Conservation (phyloP, 2,113 vertebrate species). For the Sinocyclocheilus grahami region DNA sequence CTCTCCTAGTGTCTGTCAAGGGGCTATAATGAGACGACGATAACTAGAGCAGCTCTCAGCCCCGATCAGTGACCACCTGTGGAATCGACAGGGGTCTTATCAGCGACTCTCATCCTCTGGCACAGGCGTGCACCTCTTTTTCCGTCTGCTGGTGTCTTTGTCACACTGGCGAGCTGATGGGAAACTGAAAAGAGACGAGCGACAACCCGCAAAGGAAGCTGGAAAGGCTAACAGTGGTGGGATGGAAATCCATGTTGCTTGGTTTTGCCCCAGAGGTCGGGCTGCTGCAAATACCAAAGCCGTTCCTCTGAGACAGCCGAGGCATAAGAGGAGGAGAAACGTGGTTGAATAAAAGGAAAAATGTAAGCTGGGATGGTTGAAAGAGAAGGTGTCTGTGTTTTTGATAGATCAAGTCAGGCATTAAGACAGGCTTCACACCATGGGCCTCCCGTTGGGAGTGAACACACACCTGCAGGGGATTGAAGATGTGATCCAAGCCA, state of each 20-base stretch:
- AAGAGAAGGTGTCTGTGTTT: background rate
- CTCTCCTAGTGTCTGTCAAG: background rate
- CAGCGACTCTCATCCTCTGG: background rate
- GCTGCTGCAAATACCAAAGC: background rate
- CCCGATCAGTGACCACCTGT: slow-evolving; percentile 30
- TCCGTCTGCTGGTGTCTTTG: background rate
- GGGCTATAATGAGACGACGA: slow-evolving; percentile 19
- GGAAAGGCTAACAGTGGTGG: slow-evolving; percentile 1
- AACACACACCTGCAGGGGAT: slow-evolving; percentile 7
- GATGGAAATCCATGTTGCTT: slow-evolving; percentile 5
- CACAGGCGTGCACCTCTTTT: background rate
- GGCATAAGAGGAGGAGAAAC: background rate
- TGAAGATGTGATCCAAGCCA: slow-evolving; percentile 6
- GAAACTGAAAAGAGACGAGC: background rate
- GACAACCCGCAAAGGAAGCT: background rate
- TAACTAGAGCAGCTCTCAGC: slow-evolving; percentile 6
- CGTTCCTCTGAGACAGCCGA: background rate
- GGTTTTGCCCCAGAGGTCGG: slow-evolving; percentile 6
- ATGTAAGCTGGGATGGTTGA: background rate
- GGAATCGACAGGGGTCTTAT: slow-evolving; percentile 25
- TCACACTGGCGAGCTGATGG: background rate
- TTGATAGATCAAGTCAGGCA: slow-evolving; percentile 28
- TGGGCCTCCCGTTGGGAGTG: background rate
- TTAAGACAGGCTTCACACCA: slow-evolving; percentile 24
- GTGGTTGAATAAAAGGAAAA: background rate